Evolutionary conservation across 2,113 vertebrate genomes (phyloP).

Genomic region (mouse (Mus musculus)): GRCm39 chr2:103654501-103655000

Average conservation of each 20-base stretch:
- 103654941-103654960: neutral
- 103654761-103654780: too few species aligned
- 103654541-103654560: too few species aligned
- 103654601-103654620: too few species aligned
- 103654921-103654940: neutral
- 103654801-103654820: neutral
- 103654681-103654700: neutral
- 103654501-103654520: too few species aligned
- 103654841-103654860: neutral
- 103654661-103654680: neutral
- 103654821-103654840: neutral
- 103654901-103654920: neutral
- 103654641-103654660: neutral
- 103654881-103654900: neutral
- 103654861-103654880: neutral
- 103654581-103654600: too few species aligned
- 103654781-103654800: too few species aligned
- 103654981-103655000: neutral
- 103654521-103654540: too few species aligned
- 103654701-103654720: neutral
- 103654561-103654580: too few species aligned
- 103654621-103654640: neutral
- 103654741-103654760: too few species aligned
- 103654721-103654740: neutral
- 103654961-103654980: neutral